These are phyloP conservation scores for Trematocara zebra DNA, from an alignment of 2,113 vertebrate genomes.

Conservation along the genomic window DNA sequence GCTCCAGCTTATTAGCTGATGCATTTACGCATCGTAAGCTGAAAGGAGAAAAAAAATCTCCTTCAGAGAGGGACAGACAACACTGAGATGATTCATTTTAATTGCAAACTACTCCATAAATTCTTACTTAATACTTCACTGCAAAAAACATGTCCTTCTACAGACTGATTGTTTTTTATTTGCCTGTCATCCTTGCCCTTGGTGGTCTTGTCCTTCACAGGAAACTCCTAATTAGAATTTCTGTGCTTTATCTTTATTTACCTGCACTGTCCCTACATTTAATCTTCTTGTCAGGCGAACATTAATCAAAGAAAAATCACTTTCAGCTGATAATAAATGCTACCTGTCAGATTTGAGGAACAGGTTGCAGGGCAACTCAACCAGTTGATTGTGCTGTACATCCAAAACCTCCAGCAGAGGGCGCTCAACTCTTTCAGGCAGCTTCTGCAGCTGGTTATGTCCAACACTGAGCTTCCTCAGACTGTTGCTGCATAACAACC, in stretches of 20 bases:
- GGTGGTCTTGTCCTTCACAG: not conserved
- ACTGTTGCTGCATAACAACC: slow-evolving; percentile 86
- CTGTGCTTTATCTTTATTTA: not conserved
- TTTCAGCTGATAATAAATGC: slow-evolving; percentile 16
- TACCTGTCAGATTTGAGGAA: slow-evolving; percentile 93
- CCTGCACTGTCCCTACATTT: not conserved
- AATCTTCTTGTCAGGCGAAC: not conserved
- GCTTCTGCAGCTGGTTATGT: slow-evolving; percentile 83
- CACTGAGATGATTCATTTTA: not conserved
- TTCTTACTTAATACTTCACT: not conserved
- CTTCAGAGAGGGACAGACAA: not conserved
- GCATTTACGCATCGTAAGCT: slow-evolving; percentile 92
- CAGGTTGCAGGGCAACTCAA: slow-evolving; percentile 87
- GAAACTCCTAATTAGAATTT: not conserved
- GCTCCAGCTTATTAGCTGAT: slow-evolving; percentile 95
- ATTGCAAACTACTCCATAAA: not conserved
- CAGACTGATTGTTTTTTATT: not conserved
- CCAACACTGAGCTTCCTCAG: slow-evolving; percentile 90
- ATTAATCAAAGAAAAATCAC: not conserved
- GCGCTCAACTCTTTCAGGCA: slow-evolving; percentile 86
- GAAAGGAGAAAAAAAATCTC: not conserved
- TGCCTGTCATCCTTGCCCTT: not conserved
- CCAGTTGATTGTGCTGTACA: slow-evolving; percentile 90
- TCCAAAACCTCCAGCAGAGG: slow-evolving; percentile 90
- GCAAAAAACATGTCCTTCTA: not conserved